Conservation (phyloP, 2,113 vertebrate species). For the Benitochromis conjunctus region DNA sequence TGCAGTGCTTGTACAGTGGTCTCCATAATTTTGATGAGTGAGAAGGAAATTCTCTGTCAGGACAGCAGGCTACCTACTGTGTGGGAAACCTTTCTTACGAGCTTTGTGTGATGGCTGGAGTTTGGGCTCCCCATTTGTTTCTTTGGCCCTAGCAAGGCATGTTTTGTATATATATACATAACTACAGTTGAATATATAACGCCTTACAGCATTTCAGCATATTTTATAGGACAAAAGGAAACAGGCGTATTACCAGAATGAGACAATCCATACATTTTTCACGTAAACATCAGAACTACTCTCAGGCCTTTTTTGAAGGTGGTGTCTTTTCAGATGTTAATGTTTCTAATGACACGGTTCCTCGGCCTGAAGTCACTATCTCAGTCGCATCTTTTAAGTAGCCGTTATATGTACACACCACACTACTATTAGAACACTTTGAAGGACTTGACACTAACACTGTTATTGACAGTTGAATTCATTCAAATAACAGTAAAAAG, state of each 20-base stretch:
- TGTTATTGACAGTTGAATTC: conserved; percentile 17
- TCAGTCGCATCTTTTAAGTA: neutral
- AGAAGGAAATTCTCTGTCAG: neutral
- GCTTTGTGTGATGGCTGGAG: conserved; percentile 22
- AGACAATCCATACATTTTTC: conserved; percentile 72
- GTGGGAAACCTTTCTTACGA: conserved; percentile 3
- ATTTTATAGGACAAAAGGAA: conserved; percentile 59
- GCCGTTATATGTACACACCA: neutral
- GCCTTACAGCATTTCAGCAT: conserved; percentile 63
- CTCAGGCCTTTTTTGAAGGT: conserved; percentile 71
- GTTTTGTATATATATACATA: conserved; percentile 42
- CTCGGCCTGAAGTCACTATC: conserved; percentile 46
- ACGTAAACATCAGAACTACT: conserved; percentile 44
- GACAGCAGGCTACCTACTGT: conserved; percentile 18
- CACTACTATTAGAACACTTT: conserved; percentile 10
- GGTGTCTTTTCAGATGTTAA: conserved; percentile 54
- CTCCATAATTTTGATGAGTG: neutral
- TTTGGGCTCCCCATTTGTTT: conserved; percentile 13
- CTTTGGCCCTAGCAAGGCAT: conserved; percentile 18
- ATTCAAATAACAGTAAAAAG: conserved; percentile 3
- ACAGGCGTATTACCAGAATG: conserved; percentile 42
- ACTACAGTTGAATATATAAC: neutral
- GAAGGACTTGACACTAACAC: conserved; percentile 10
- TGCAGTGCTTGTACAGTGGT: conserved; percentile 4
- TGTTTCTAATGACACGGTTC: conserved; percentile 43